Percentiles rank a stretch among this genome's conserved stretches.
Evolutionary conservation across 2,888 invertebrate genomes (phyloP).

Genomic region (Dryococelus australis): DNA sequence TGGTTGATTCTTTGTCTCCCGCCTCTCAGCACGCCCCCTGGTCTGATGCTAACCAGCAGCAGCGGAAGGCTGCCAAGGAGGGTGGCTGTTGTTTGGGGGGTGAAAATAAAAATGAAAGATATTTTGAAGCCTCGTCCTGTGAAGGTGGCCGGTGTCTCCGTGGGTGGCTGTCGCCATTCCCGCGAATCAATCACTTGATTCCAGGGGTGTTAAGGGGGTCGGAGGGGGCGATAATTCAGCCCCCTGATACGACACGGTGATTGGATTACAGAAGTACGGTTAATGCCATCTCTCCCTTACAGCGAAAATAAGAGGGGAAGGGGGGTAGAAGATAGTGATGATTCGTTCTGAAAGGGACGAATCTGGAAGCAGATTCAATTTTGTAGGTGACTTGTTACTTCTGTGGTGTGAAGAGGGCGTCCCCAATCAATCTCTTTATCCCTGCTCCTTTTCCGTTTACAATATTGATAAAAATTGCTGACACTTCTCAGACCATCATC

Average conservation of each 20-base stretch:
- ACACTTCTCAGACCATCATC: too few species aligned
- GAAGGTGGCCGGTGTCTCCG: background rate
- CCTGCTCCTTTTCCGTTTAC: too few species aligned
- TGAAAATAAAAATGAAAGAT: background rate
- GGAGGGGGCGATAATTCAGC: background rate
- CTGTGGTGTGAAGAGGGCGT: background rate
- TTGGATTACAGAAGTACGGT: background rate
- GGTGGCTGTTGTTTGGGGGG: background rate
- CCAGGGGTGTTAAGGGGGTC: background rate
- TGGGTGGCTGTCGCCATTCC: background rate
- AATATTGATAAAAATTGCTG: too few species aligned
- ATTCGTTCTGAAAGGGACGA: slow-evolving; percentile 9
- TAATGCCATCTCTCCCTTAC: background rate
- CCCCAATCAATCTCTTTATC: background rate
- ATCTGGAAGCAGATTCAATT: slow-evolving; percentile 9
- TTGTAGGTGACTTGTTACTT: slow-evolving; percentile 2
- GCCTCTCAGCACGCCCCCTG: background rate
- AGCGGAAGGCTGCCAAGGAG: background rate
- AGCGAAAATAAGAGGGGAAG: background rate
- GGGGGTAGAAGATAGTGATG: background rate
- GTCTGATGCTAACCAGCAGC: background rate
- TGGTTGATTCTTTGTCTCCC: background rate
- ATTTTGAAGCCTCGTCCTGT: background rate
- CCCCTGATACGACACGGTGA: slow-evolving; percentile 7
- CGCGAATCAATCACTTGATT: background rate